Evolutionary conservation across 1,140 invertebrate genomes (phyloP).

Genomic region (Yoshiicerus persimilis): DNA sequence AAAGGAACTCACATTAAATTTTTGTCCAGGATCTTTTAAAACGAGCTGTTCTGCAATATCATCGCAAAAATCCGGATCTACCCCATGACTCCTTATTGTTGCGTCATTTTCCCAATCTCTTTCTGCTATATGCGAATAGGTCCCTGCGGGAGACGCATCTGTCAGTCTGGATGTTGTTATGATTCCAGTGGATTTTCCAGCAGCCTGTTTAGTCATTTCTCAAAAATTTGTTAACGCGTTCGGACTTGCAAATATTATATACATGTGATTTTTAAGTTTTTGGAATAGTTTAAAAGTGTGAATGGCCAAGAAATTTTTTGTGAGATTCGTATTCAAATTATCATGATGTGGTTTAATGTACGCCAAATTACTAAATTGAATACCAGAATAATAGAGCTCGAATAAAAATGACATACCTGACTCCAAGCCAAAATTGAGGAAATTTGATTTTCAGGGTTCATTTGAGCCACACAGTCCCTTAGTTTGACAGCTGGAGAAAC

Average conservation of each 20-base stretch:
- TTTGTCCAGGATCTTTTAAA: conserved; percentile 49
- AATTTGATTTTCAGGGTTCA: conserved; percentile 38
- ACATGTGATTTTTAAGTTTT: too few relatives aligned
- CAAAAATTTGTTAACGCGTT: too few relatives aligned
- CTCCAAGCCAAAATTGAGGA: conserved; percentile 46
- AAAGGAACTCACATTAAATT: conserved; percentile 51
- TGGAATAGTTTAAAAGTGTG: too few relatives aligned
- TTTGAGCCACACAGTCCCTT: conserved; percentile 42
- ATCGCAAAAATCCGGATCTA: conserved; percentile 48
- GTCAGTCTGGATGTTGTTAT: conserved; percentile 59
- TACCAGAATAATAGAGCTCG: not conserved
- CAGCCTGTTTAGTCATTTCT: conserved; percentile 5
- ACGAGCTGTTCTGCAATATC: conserved; percentile 54
- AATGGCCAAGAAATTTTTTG: too few relatives aligned
- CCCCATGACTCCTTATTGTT: conserved; percentile 30
- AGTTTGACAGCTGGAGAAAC: conserved; percentile 40
- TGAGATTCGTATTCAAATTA: too few relatives aligned
- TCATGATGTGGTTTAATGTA: not conserved
- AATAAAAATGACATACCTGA: conserved; percentile 31
- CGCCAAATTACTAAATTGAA: not conserved
- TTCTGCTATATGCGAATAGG: conserved; percentile 51
- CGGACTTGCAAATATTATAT: too few relatives aligned
- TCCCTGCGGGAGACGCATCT: conserved; percentile 53
- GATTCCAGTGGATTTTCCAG: conserved; percentile 54
- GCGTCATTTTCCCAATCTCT: conserved; percentile 53